Evolutionary conservation across 2,888 invertebrate species (phyloP).

Genomic region (Anoplius nigerrimus): DNA sequence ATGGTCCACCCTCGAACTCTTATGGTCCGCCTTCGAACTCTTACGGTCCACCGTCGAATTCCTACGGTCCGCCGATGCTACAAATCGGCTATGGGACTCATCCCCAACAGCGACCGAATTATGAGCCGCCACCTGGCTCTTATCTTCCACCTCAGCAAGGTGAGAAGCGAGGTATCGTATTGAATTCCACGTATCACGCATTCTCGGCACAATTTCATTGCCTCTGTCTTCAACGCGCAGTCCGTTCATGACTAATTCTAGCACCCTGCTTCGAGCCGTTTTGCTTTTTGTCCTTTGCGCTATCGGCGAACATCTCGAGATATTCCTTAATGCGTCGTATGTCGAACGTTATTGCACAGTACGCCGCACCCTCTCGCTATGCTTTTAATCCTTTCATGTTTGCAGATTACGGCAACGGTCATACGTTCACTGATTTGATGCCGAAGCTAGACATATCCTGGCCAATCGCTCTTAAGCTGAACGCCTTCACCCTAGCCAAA

Average conservation of each 20-base stretch:
- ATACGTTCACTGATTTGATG: too few relatives aligned
- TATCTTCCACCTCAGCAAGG: conserved; percentile 62
- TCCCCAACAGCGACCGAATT: conserved; percentile 29
- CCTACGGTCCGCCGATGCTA: conserved; percentile 33
- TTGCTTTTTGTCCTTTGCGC: too few relatives aligned
- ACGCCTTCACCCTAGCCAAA: conserved; percentile 84
- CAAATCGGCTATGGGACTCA: conserved; percentile 14
- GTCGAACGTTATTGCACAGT: too few relatives aligned
- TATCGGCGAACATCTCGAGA: too few relatives aligned
- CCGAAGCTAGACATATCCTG: conserved; percentile 77
- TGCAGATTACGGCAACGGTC: conserved; percentile 72
- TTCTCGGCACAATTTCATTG: too few relatives aligned
- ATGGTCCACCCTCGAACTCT: conserved; percentile 29
- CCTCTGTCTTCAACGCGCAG: too few relatives aligned
- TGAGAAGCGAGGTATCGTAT: conserved; percentile 65
- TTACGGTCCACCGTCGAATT: background rate
- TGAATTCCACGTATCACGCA: background rate
- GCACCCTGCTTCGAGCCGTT: too few relatives aligned
- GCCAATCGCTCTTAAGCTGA: conserved; percentile 81
- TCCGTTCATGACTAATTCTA: too few relatives aligned
- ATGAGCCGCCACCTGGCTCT: conserved; percentile 46
- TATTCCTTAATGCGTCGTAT: too few relatives aligned
- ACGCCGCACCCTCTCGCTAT: too few relatives aligned
- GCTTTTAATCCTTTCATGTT: conserved; percentile 40
- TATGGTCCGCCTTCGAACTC: conserved; percentile 60